Percentiles rank a stretch among this genome's conserved stretches.
Evolutionary conservation across 92 coral and sea anemone species (phyloP).

Genomic region (Virgularia gustaviana): DNA sequence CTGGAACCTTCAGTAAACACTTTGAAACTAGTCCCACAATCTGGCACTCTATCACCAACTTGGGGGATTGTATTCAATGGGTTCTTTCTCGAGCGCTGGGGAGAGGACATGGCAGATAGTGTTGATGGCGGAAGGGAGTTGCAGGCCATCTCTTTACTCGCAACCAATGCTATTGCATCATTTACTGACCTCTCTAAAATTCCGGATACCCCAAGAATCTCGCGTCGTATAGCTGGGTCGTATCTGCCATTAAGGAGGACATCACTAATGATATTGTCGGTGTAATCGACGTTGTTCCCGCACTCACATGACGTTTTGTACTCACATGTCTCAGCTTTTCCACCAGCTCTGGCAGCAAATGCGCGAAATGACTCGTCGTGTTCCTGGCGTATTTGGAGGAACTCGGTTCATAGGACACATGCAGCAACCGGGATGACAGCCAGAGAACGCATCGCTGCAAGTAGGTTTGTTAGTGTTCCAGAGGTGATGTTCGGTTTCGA

Average conservation of each 20-base stretch:
- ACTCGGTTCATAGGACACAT: slow-evolving; percentile 57
- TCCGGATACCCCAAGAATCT: slow-evolving; percentile 37
- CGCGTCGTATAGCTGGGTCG: slow-evolving; percentile 56
- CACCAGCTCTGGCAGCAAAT: slow-evolving; percentile 61
- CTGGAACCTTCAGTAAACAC: not conserved
- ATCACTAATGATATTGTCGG: slow-evolving; percentile 50
- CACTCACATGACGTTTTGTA: slow-evolving; percentile 44
- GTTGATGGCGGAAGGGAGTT: too few species aligned
- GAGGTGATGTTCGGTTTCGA: slow-evolving; percentile 42
- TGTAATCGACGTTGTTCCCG: slow-evolving; percentile 45
- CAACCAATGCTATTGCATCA: too few species aligned
- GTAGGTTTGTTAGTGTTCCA: slow-evolving; percentile 27
- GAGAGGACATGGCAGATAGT: not conserved
- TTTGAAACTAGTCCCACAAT: not conserved
- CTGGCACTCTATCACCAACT: not conserved
- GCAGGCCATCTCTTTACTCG: too few species aligned
- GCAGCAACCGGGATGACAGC: slow-evolving; percentile 61
- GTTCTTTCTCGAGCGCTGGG: not conserved
- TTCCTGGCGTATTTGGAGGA: slow-evolving; percentile 53
- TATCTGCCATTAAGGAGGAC: slow-evolving; percentile 48
- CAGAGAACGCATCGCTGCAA: slow-evolving; percentile 61
- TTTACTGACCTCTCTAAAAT: too few species aligned
- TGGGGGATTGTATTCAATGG: not conserved
- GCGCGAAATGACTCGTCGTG: slow-evolving; percentile 56
- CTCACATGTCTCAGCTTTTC: slow-evolving; percentile 64